Evolutionary conservation across 2,797 vertebrate genomes (phyloP).

Genomic region (Macrochelys suwanniensis): DNA sequence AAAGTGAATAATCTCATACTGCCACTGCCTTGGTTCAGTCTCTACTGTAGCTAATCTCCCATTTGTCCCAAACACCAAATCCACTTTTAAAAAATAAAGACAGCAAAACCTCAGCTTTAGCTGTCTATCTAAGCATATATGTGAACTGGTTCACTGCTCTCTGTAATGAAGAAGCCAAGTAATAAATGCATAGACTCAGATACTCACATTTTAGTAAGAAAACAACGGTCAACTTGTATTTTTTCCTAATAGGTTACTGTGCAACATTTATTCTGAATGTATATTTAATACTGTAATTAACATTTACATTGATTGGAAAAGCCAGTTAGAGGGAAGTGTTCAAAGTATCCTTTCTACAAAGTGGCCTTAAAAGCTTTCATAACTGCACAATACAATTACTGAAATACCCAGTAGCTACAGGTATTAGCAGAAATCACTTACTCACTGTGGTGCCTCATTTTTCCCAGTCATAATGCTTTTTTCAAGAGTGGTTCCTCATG

Average conservation of each 20-base stretch:
- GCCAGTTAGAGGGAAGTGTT: not conserved
- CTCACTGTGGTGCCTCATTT: rapidly evolving
- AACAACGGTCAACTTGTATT: not conserved
- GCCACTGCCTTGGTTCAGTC: not conserved
- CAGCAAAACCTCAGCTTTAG: not conserved
- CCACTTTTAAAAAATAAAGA: not conserved
- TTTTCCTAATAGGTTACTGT: not conserved
- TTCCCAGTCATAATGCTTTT: not conserved
- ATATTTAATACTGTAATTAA: not conserved
- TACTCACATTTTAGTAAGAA: not conserved
- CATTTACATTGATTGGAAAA: not conserved
- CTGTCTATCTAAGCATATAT: not conserved
- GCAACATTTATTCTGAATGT: not conserved
- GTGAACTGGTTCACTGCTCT: too few species aligned
- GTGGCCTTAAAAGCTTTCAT: not conserved
- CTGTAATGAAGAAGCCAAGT: not conserved
- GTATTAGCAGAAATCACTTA: not conserved
- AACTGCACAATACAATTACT: not conserved
- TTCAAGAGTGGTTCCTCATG: not conserved
- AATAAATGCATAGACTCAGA: not conserved
- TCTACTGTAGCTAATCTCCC: not conserved
- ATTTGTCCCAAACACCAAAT: not conserved
- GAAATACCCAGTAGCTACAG: not conserved
- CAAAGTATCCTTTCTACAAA: not conserved
- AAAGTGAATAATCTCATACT: not conserved